phyloP scores from a whole-genome alignment of 2,797 vertebrate genomes.

The Knipowitschia caucasica region DNA sequence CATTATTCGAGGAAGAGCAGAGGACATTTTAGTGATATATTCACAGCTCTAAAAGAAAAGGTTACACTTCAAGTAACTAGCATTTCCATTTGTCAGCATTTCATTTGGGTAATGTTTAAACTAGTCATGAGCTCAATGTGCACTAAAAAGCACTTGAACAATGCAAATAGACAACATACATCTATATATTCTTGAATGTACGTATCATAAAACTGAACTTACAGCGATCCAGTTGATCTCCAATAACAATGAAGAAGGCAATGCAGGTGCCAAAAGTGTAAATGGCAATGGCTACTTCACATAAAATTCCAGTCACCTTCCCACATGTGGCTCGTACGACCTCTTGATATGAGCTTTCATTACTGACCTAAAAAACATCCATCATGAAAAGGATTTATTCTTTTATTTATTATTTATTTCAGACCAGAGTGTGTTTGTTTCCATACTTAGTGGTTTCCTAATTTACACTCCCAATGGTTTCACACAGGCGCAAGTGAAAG shows the following conservation, averaged over 20 bases:
- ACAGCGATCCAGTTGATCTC: constrained; percentile 96
- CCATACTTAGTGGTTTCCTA: no score
- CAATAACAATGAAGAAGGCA: constrained; percentile 97
- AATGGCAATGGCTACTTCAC: constrained; percentile 88
- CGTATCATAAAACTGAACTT: constrained; percentile 56
- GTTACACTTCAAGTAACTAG: background rate
- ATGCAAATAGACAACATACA: background rate
- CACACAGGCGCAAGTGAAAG: no score
- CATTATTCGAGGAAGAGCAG: background rate
- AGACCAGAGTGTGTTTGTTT: no score
- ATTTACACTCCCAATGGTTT: no score
- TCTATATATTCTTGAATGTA: background rate
- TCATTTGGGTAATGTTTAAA: constrained; percentile 5
- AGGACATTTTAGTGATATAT: background rate
- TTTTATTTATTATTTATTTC: no score
- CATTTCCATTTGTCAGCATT: constrained; percentile 46
- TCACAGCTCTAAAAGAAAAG: constrained; percentile 3
- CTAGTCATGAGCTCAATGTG: constrained; percentile 42
- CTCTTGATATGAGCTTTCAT: constrained; percentile 93
- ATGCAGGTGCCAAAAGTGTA: constrained; percentile 98
- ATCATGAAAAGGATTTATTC: background rate
- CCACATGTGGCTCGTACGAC: constrained; percentile 93
- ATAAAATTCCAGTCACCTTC: constrained; percentile 83
- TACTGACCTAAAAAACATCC: constrained; percentile 78
- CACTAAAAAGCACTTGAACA: constrained; percentile 38